Conservation (phyloP, 2,888 invertebrate genomes). For the Apodemia duryi region DNA sequence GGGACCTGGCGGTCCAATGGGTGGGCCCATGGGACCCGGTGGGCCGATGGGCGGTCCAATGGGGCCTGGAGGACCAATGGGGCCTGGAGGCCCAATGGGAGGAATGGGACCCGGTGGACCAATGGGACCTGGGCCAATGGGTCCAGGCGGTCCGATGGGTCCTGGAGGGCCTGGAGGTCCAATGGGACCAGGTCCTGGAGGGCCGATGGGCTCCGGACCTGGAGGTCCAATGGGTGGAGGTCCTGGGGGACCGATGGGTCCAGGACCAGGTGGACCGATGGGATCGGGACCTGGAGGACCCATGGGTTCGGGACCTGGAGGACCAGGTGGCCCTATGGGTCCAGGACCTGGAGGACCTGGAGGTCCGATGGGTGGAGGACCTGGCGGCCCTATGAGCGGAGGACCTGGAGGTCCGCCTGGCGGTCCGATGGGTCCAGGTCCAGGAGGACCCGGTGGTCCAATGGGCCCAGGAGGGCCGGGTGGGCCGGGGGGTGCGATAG, state of each 20-base stretch:
- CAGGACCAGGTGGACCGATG: background rate
- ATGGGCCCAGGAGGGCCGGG: slow-evolving; percentile 23
- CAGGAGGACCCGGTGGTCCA: slow-evolving; percentile 15
- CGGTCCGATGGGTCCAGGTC: slow-evolving; percentile 4
- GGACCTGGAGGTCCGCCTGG: background rate
- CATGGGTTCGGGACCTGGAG: no score
- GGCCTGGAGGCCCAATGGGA: background rate
- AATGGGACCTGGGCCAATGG: slow-evolving; percentile 7
- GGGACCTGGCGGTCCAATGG: slow-evolving; percentile 3
- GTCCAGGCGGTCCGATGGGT: background rate
- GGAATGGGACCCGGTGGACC: slow-evolving; percentile 26
- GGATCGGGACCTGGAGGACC: no score
- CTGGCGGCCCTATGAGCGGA: background rate
- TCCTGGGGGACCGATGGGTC: background rate
- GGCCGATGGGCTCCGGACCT: background rate
- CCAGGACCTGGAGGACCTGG: slow-evolving; percentile 7
- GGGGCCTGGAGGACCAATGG: background rate
- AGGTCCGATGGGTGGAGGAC: slow-evolving; percentile 1
- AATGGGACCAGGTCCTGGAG: no score
- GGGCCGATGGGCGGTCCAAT: background rate
- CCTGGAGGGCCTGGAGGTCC: background rate
- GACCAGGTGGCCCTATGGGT: slow-evolving; percentile 30
- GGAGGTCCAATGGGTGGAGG: slow-evolving; percentile 26
- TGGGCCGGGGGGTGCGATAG: slow-evolving; percentile 27
- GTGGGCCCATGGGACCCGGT: background rate